These are phyloP conservation scores for Metopolophium dirhodum DNA, from an alignment of 1,140 invertebrate genomes.

Conservation along the genomic window DNA sequence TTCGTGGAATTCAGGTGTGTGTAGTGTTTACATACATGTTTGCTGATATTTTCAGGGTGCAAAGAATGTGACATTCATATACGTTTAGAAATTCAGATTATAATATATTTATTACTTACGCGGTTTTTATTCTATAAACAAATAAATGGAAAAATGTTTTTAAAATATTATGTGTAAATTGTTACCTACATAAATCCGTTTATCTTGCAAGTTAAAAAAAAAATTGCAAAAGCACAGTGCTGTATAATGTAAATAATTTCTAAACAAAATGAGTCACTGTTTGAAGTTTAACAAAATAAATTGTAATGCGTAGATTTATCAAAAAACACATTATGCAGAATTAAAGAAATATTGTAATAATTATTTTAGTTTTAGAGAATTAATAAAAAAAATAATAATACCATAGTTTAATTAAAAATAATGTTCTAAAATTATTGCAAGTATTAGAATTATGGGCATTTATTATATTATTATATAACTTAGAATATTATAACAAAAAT, in stretches of 20 bases:
- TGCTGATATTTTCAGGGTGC: background rate
- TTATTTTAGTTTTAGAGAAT: no score
- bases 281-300: background rate
- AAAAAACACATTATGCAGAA: background rate
- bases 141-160: background rate
- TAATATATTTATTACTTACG: background rate
- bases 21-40: background rate
- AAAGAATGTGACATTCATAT: slow-evolving; percentile 2
- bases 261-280: background rate
- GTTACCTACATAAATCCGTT: background rate
- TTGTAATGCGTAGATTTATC: background rate
- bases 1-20: slow-evolving; percentile 22
- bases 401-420: no score
- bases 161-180: background rate
- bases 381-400: no score
- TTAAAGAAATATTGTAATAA: no score
- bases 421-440: no score
- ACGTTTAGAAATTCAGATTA: background rate
- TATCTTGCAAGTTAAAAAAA: background rate
- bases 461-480: no score
- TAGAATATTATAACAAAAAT: no score
- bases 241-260: background rate
- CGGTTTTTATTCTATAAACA: background rate
- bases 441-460: background rate
- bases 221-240: background rate